These are phyloP conservation scores for Lutjanus erythropterus DNA, from an alignment of 2,113 vertebrate genomes.

Conservation along the genomic window DNA sequence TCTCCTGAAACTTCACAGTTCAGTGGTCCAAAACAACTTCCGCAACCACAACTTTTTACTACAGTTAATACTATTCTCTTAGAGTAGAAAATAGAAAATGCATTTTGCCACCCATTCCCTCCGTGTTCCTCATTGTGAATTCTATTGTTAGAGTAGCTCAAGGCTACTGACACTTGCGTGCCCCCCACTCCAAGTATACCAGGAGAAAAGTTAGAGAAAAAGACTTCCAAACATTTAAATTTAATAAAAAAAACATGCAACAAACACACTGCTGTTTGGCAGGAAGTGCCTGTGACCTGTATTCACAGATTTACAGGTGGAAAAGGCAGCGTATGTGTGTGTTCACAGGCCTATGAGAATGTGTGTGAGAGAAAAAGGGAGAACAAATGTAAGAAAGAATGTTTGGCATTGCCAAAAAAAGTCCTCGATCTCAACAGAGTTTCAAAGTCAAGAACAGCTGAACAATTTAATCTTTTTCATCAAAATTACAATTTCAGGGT, in stretches of 20 bases:
- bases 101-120: constrained; percentile 26
- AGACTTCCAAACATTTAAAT: constrained; percentile 20
- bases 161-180: constrained; percentile 32
- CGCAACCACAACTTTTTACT: constrained; percentile 4
- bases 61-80: constrained; percentile 8
- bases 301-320: not conserved
- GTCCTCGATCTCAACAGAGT: not conserved
- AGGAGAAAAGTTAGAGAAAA: constrained; percentile 33
- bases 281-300: constrained; percentile 32
- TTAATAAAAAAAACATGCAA: constrained; percentile 23
- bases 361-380: not conserved
- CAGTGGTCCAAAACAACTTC: not conserved
- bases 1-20: not conserved
- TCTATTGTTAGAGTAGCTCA: constrained; percentile 58
- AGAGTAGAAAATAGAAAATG: constrained; percentile 20
- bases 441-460: not conserved
- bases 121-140: constrained; percentile 15
- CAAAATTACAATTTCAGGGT: too few relatives aligned
- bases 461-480: too few relatives aligned
- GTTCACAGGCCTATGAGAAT: not conserved
- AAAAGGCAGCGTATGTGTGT: not conserved
- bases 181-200: constrained; percentile 16
- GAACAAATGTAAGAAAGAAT: not conserved
- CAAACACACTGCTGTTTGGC: constrained; percentile 3
- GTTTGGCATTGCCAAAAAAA: not conserved